phyloP scores from a whole-genome alignment of 2,888 invertebrate species.

The Hemistola chrysoprasaria region DNA sequence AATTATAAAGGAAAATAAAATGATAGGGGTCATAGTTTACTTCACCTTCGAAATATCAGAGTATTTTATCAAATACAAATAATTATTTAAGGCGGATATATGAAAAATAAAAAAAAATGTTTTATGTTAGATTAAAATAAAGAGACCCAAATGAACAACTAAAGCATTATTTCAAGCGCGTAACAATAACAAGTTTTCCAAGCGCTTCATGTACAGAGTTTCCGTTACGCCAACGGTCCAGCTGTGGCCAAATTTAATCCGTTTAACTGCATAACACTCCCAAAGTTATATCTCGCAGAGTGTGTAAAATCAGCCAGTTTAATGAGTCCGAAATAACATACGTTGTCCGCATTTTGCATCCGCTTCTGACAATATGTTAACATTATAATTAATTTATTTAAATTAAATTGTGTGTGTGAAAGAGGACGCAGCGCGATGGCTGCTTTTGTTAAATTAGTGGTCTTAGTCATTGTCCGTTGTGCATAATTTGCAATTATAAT shows the following conservation, averaged over 20 bases:
- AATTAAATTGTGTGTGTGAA: slow-evolving; percentile 19
- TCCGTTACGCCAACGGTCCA: slow-evolving; percentile 67
- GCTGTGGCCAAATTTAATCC: slow-evolving; percentile 71
- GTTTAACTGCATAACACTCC: slow-evolving; percentile 64
- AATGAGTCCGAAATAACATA: slow-evolving; percentile 65
- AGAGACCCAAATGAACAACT: too few species aligned
- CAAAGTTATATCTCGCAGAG: slow-evolving; percentile 58
- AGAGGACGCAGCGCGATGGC: neutral
- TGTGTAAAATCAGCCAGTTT: slow-evolving; percentile 62
- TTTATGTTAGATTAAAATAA: too few species aligned
- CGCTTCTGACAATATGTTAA: slow-evolving; percentile 41
- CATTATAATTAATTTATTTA: slow-evolving; percentile 38
- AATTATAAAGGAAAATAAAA: too few species aligned
- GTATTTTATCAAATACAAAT: too few species aligned
- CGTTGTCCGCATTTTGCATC: slow-evolving; percentile 42
- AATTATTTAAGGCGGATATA: too few species aligned
- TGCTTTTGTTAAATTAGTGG: slow-evolving; percentile 5
- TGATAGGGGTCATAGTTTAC: too few species aligned
- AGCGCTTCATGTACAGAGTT: slow-evolving; percentile 50
- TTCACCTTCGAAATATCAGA: too few species aligned
- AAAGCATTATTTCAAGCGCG: slow-evolving; percentile 5
- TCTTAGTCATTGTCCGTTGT: too few species aligned
- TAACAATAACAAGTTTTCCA: slow-evolving; percentile 47
- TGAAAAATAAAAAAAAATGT: too few species aligned
- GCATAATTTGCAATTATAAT: too few species aligned